Base-by-base conservation (phyloP, 2,888 invertebrate genomes). In the Eretmocerus hayati region DNA sequence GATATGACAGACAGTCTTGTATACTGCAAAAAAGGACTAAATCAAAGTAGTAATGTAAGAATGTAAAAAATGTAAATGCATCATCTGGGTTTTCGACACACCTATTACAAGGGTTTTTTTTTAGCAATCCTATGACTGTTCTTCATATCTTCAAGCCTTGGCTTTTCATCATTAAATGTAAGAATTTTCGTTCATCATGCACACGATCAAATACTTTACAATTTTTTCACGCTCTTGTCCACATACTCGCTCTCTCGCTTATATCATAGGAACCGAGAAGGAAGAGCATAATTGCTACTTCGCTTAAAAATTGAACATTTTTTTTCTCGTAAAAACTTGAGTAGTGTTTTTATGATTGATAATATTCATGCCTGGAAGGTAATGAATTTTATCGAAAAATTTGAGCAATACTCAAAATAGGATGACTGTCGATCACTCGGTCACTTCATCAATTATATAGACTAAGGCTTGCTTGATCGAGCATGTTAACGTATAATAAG, bases 261-360 rank as follows among this genome's bases (percentile, higher is more conserved):
- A 53, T 50, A 41, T 43, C 54, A 46, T 64, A 66, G 66, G 64
- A 66, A 66, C 64, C 61, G 59, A 62, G 26, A 9, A 61, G 59
- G 60, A 59, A 49, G 54, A 54, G 50, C 47, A 18, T 23, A 39
- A 21, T 23, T 26, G 33, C 21, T 33, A 41, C 44, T 52, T 38
- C 32, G 38, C 36, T 36, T 41, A 5, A 42, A 33, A 33, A 47
- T 36, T 16, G 26, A 26, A 26, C 11, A 44, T 41, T 40, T 30
- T 6, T 21, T 42, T 45, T 42, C 36, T n/a, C 36, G 32, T 48
- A 26, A 46, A 45, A 38, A n/a, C 45, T 52, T 42, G 49, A 45
- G 47, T 47, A 42, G 42, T 47, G 44, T 47, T 45, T 49, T 40
- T 23, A 36, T 49, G 33, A 39, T 49, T 38, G 26, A 26, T 9